Evolutionary conservation across 2,888 invertebrate genomes (phyloP).

Genomic region (Epistrophe grossulariae): DNA sequence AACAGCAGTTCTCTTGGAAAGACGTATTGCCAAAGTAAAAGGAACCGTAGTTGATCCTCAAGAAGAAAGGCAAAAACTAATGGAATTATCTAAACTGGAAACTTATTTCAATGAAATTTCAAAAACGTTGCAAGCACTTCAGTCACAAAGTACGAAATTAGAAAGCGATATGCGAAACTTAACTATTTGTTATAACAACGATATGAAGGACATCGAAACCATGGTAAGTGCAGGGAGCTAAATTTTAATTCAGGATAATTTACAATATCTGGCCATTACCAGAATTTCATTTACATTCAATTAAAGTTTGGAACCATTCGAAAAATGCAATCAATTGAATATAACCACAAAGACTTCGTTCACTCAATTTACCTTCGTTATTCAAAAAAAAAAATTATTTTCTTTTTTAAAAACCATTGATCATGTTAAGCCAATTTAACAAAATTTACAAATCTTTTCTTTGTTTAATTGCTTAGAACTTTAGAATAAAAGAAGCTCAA

Average conservation of each 20-base stretch:
- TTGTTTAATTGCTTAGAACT: constrained; percentile 78
- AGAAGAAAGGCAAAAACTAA: constrained; percentile 82
- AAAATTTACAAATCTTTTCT: not conserved
- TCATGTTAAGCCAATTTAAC: too few species aligned
- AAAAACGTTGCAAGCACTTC: constrained; percentile 83
- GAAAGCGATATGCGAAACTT: constrained; percentile 86
- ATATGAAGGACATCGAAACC: constrained; percentile 83
- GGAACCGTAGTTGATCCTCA: constrained; percentile 82
- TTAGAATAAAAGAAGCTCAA: constrained; percentile 85
- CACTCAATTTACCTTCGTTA: too few species aligned
- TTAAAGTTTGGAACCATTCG: too few species aligned
- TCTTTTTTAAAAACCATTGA: too few species aligned
- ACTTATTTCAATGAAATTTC: constrained; percentile 82
- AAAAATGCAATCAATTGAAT: too few species aligned
- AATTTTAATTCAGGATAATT: not conserved
- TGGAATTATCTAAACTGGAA: constrained; percentile 84
- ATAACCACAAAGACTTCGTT: too few species aligned
- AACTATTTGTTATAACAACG: constrained; percentile 84
- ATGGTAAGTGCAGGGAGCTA: constrained; percentile 78
- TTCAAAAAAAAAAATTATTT: too few species aligned
- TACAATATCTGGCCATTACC: not conserved
- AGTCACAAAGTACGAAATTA: constrained; percentile 85
- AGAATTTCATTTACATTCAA: too few species aligned
- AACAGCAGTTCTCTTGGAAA: constrained; percentile 84
- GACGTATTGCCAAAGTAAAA: constrained; percentile 81